phyloP scores from a whole-genome alignment of 2,797 vertebrate genomes.

The Hybognathus amarus region DNA sequence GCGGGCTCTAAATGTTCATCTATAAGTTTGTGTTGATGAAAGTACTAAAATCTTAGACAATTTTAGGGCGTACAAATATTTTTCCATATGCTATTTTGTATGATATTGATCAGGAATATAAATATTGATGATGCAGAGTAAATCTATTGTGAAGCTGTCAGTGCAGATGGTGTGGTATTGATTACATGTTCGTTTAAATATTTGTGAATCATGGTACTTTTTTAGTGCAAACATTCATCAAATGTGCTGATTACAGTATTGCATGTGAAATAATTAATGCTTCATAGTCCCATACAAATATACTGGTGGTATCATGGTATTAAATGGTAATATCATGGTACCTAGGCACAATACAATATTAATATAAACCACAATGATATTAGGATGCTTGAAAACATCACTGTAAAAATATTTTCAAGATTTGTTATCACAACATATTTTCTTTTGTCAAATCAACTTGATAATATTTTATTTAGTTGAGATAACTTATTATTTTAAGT shows the following conservation, averaged over 20 bases:
- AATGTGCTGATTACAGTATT: neutral
- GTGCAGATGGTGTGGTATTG: neutral
- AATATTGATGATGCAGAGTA: neutral
- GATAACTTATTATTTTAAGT: too few species aligned
- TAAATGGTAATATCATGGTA: neutral
- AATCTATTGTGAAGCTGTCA: neutral
- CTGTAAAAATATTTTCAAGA: too few species aligned
- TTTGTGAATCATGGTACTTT: neutral
- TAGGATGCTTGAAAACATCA: neutral
- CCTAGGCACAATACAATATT: neutral
- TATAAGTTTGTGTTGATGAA: constrained; percentile 14
- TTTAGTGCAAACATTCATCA: neutral
- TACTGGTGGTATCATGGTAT: neutral
- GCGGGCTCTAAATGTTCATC: neutral
- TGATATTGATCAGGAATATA: neutral
- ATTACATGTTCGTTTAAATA: neutral
- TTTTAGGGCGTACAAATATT: constrained; percentile 12
- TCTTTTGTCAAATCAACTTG: too few species aligned
- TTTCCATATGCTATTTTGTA: neutral
- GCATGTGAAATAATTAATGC: neutral
- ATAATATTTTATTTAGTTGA: too few species aligned
- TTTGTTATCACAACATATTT: too few species aligned
- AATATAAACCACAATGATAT: neutral
- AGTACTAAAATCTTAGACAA: neutral
- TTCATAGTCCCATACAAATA: neutral